A percentile compares a stretch with the other conserved stretches of the same genome.
Evolutionary conservation across 1,140 invertebrate genomes (phyloP).

Genomic region (Neodiprion pinetum): DNA sequence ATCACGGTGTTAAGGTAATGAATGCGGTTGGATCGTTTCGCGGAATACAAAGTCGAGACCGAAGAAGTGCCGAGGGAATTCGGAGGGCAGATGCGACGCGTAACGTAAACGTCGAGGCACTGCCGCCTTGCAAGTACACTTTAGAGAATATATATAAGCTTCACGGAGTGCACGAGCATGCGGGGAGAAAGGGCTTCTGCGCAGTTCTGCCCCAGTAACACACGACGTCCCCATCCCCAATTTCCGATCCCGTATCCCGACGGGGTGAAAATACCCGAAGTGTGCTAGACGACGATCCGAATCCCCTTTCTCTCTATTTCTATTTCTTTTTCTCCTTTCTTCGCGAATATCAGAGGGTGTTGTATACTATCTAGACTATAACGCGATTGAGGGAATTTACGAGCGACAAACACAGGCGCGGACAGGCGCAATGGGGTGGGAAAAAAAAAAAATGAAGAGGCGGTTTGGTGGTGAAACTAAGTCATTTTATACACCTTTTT

Average conservation of each 20-base stretch:
- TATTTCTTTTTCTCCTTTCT: not conserved
- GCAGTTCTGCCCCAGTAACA: constrained; percentile 59
- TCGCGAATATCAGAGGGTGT: too few species aligned
- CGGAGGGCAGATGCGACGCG: constrained; percentile 14
- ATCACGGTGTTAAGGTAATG: too few species aligned
- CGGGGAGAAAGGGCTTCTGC: constrained; percentile 51
- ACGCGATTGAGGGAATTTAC: too few species aligned
- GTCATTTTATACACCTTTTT: too few species aligned
- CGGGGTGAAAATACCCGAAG: constrained; percentile 21
- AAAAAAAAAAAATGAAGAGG: too few species aligned
- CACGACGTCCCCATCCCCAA: constrained; percentile 29
- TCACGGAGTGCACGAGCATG: not conserved
- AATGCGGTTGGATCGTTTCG: not conserved
- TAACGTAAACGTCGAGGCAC: constrained; percentile 3
- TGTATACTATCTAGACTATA: too few species aligned
- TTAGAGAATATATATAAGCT: not conserved
- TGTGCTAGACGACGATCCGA: too few species aligned
- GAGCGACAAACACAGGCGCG: too few species aligned
- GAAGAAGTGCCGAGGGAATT: not conserved
- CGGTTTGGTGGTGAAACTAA: too few species aligned
- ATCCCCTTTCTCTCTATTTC: constrained; percentile 14
- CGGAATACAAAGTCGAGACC: not conserved
- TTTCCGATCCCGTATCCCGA: constrained; percentile 30
- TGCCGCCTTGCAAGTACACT: not conserved
- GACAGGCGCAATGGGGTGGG: too few species aligned